Conservation (phyloP, 1,140 invertebrate species). For the Latrodectus geometricus region DNA sequence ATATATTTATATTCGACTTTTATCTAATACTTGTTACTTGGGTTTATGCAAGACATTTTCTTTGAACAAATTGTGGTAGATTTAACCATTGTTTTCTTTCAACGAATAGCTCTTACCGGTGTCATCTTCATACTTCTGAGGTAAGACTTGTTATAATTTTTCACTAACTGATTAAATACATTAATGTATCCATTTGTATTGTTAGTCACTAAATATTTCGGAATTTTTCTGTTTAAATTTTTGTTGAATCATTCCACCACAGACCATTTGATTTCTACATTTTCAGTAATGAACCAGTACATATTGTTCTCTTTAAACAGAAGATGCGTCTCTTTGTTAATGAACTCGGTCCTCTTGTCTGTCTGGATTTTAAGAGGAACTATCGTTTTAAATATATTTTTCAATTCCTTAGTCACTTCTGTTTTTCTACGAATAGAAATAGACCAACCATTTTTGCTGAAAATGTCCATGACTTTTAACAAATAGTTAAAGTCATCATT, state of each 20-base stretch:
- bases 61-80: slow-evolving; percentile 26
- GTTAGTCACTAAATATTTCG: slow-evolving; percentile 64
- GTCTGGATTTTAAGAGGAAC: no score
- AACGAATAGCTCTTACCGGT: slow-evolving; percentile 53
- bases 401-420: no score
- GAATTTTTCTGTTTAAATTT: slow-evolving; percentile 65
- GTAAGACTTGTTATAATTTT: slow-evolving; percentile 65
- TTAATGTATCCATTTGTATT: slow-evolving; percentile 61
- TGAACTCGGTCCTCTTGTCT: no score
- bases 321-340: no score
- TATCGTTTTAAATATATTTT: no score
- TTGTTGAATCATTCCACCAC: slow-evolving; percentile 66
- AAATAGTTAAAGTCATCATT: no score
- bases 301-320: no score
- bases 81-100: slow-evolving; percentile 65
- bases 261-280: slow-evolving; percentile 66
- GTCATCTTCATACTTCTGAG: slow-evolving; percentile 64
- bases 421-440: no score
- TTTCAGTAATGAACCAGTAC: no score
- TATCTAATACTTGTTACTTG: slow-evolving; percentile 44
- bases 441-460: no score
- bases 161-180: slow-evolving; percentile 63
- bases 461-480: no score
- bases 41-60: not conserved
- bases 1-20: slow-evolving; percentile 56